Evolutionary conservation across 2,888 invertebrate species (phyloP).

Genomic region (Dioctria rufipes): DNA sequence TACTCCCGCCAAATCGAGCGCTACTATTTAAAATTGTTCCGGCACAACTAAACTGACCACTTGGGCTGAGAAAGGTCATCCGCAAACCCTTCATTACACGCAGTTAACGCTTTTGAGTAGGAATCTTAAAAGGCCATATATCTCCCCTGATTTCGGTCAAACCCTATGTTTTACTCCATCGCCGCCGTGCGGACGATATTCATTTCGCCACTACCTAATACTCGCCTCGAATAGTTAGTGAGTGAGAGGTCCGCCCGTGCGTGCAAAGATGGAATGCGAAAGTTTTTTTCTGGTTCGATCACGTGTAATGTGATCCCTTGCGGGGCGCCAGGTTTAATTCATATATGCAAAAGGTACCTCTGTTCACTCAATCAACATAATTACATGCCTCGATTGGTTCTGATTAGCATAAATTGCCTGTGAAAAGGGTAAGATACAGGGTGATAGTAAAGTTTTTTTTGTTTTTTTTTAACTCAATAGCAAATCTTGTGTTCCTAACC

Average conservation of each 20-base stretch:
- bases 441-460: neutral
- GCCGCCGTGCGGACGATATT: constrained; percentile 17
- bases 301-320: constrained; percentile 46
- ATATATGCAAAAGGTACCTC: constrained; percentile 28
- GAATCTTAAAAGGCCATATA: constrained; percentile 23
- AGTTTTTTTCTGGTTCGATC: constrained; percentile 47
- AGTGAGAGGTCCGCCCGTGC: neutral
- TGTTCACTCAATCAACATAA: constrained; percentile 51
- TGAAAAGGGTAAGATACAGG: constrained; percentile 55
- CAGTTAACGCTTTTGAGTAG: constrained; percentile 39
- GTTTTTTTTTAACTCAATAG: too few species aligned
- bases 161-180: neutral
- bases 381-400: constrained; percentile 54
- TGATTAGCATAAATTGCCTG: constrained; percentile 58
- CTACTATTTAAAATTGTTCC: neutral
- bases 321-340: constrained; percentile 43
- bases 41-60: constrained; percentile 27
- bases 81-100: constrained; percentile 48
- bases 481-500: too few species aligned
- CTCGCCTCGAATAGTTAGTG: too few species aligned
- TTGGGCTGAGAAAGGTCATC: constrained; percentile 32
- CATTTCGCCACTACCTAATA: constrained; percentile 13
- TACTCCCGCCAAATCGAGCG: too few species aligned
- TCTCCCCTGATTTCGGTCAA: constrained; percentile 26
- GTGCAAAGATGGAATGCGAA: constrained; percentile 47